Conservation (phyloP, 1,140 invertebrate genomes). For the Holcopasites calliopsidis region DNA sequence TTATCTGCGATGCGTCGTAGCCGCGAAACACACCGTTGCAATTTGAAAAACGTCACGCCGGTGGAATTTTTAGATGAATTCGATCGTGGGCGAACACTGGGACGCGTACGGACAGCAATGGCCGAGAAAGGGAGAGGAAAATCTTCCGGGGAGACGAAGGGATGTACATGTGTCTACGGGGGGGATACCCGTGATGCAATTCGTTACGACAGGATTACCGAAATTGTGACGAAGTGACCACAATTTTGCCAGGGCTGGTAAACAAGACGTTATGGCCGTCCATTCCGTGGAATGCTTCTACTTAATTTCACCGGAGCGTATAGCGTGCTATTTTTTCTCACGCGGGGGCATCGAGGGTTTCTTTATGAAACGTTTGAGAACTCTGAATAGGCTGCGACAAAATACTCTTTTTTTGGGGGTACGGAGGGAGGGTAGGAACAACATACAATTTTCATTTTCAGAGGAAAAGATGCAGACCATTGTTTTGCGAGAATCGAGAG, state of each 20-base stretch:
- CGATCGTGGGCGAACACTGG: no score
- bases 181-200: constrained; percentile 1
- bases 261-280: constrained; percentile 19
- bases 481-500: background rate
- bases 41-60: background rate
- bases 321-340: background rate
- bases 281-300: background rate
- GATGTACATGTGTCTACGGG: no score
- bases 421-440: no score
- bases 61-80: no score
- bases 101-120: no score
- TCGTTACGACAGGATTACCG: constrained; percentile 23
- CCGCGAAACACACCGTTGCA: background rate
- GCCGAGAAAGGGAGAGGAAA: no score
- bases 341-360: rapidly evolving
- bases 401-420: no score
- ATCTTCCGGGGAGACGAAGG: background rate
- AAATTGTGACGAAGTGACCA: constrained; percentile 30
- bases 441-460: background rate
- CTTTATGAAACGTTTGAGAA: background rate
- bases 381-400: background rate
- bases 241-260: background rate
- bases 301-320: constrained; percentile 5
- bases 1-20: background rate
- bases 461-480: background rate